Base-by-base conservation (phyloP, 53 echinoderm and acorn worm genomes). In the Temnopleurus reevesii region DNA sequence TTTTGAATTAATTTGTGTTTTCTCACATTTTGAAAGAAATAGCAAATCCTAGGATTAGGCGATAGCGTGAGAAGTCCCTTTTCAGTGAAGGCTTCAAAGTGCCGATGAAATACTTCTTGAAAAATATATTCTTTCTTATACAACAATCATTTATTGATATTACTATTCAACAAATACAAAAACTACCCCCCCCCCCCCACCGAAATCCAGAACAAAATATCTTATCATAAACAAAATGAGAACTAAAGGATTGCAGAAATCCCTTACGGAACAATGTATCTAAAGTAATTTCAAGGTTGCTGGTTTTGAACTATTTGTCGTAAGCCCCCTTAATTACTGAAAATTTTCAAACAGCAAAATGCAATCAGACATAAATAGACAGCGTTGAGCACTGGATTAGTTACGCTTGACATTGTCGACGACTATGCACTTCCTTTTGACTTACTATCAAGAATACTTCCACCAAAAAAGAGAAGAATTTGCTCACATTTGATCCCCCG, bases 281-380 rank as follows among this genome's bases (percentile, higher is more conserved):
- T 71, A 23, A 83, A 31, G 56, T 49, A 83, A 83, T 83, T 83
- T 83, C 83, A 83, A 56, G 83, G 83, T 34, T 53, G 35, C 83
- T 83, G 83, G 38, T 55, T 55, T 55, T 53, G 31, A n/a, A 49
- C 35, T 83, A 55, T 83, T 83, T 83, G n/a, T 29, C 19, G 21
- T 83, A 83, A 83, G 83, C 83, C 83, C 35, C 38, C 83, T 53
- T 55, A 49, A 33, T 24, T 45, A 81, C n/a, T 13, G 9, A 35
- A 55, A 56, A 83, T 83, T 56, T 83, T 83, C 55, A 35, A 34
- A 29, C 55, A 53, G 33, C 55, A 17, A 35, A 55, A 18, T 5
- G 55, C 33, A 56, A 82, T 55, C 82, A 55, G 30, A 83, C 83
- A 55, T 55, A 56, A 34, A 5, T 4, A 83, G 31, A 36, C 56